These are phyloP conservation scores for Pachydiplax longipennis DNA, from an alignment of 2,888 invertebrate species.

Conservation along the genomic window DNA sequence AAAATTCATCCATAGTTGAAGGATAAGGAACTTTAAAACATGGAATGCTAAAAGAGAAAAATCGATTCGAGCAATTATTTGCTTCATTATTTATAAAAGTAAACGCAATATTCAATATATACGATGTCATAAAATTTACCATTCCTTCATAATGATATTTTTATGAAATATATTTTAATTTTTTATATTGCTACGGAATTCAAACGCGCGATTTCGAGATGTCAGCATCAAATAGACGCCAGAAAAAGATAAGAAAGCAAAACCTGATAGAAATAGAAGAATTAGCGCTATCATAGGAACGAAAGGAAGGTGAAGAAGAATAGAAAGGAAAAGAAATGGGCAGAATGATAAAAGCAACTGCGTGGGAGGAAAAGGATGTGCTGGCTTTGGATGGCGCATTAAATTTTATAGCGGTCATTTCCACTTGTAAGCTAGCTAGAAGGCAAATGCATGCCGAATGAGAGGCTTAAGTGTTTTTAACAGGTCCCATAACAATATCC, in stretches of 20 bases:
- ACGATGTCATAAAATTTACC: no score
- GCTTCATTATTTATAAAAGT: no score
- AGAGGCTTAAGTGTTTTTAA: background rate
- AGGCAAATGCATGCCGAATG: background rate
- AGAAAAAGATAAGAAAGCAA: background rate
- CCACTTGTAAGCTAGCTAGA: background rate
- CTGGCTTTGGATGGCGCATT: background rate
- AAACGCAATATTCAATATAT: no score
- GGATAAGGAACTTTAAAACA: no score
- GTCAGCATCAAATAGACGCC: background rate
- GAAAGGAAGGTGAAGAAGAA: background rate
- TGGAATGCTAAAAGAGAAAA: no score
- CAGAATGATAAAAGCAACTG: background rate
- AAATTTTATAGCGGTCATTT: background rate
- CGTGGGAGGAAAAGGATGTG: background rate
- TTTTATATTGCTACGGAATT: no score
- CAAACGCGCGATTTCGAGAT: no score
- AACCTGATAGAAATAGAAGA: background rate
- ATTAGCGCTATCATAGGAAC: background rate
- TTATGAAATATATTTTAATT: no score
- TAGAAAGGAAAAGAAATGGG: background rate
- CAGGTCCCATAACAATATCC: background rate
- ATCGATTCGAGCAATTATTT: no score
- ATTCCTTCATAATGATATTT: no score
- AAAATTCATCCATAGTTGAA: no score